Conservation (phyloP, 2,113 vertebrate species). For the Aptenodytes forsteri region DNA sequence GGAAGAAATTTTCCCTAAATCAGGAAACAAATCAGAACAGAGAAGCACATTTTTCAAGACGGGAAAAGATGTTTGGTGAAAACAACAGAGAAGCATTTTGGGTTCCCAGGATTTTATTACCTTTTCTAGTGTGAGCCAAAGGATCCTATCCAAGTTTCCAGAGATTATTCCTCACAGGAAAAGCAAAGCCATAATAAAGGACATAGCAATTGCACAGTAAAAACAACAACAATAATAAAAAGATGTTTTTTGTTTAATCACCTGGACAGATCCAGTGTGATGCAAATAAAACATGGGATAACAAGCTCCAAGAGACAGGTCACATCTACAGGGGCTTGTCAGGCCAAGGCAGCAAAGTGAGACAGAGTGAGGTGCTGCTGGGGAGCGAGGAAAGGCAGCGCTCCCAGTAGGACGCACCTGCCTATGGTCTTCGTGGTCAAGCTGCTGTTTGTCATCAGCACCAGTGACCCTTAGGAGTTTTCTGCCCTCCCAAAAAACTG, state of each 20-base stretch:
- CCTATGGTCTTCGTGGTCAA: neutral
- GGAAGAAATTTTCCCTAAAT: neutral
- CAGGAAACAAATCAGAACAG: neutral
- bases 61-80: constrained; percentile 39
- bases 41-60: constrained; percentile 44
- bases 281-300: neutral
- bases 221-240: constrained; percentile 45
- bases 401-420: neutral
- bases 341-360: neutral
- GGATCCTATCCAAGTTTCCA: constrained; percentile 62
- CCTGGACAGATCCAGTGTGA: neutral
- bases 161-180: constrained; percentile 42
- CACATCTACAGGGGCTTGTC: neutral
- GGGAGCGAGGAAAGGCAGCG: neutral
- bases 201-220: constrained; percentile 11
- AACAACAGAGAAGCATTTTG: constrained; percentile 35
- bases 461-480: neutral
- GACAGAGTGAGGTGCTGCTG: neutral
- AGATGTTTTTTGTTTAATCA: constrained; percentile 48
- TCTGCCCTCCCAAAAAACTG: neutral
- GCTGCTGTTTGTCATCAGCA: neutral
- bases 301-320: neutral
- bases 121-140: constrained; percentile 42
- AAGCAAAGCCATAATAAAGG: constrained; percentile 49
- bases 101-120: constrained; percentile 62